A percentile compares a stretch with the other conserved stretches of the same genome.
These are phyloP conservation scores for Thamnophis elegans DNA, from an alignment of 2,797 vertebrate species.

Conservation along the genomic window DNA sequence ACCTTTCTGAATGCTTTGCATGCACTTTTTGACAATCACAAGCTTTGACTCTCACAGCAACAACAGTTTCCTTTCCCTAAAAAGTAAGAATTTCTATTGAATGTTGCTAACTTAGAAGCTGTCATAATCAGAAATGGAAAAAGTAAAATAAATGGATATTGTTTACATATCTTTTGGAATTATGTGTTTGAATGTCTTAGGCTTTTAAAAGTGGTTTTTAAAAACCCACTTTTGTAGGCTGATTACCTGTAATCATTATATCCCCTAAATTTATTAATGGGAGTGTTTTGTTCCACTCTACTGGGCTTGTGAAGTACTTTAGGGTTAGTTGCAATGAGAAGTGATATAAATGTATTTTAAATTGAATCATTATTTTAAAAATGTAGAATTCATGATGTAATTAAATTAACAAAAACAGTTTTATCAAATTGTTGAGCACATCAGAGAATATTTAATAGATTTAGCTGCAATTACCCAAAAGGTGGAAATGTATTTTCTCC, in stretches of 20 bases:
- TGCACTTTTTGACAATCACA: neutral
- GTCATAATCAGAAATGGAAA: neutral
- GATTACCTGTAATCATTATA: neutral
- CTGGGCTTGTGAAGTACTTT: neutral
- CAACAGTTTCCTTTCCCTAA: neutral
- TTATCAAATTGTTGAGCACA: neutral
- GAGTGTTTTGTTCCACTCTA: neutral
- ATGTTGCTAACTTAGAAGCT: neutral
- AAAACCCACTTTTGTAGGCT: neutral
- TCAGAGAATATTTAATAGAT: neutral
- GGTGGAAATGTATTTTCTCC: neutral
- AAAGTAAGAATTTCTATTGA: neutral
- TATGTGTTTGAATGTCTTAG: neutral
- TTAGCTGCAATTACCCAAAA: neutral
- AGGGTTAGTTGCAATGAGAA: neutral
- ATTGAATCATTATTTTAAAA: neutral
- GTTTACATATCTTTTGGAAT: neutral
- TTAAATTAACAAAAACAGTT: neutral
- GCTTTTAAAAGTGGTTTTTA: neutral
- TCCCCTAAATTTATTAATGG: neutral
- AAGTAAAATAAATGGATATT: neutral
- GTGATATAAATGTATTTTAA: neutral
- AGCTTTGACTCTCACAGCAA: neutral
- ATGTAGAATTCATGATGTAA: neutral
- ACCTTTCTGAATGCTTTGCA: neutral